phyloP scores from a whole-genome alignment of 2,797 vertebrate species.

The Esox lucius region DNA sequence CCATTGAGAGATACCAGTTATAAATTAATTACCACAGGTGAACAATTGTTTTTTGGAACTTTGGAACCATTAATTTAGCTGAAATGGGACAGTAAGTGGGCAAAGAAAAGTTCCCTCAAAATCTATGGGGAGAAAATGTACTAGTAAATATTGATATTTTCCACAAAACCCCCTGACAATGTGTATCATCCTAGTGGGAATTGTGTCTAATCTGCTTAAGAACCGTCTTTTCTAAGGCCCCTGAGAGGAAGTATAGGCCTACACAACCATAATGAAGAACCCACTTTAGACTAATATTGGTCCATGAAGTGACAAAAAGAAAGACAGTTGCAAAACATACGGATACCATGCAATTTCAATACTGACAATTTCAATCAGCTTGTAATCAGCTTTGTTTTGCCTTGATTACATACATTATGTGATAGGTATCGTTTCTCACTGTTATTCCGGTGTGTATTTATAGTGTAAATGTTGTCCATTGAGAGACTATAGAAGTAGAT shows the following conservation, averaged over 20 bases:
- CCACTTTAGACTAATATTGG: neutral
- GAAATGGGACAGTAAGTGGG: conserved; percentile 46
- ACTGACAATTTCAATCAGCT: neutral
- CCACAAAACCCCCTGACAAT: conserved; percentile 18
- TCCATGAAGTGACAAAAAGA: neutral
- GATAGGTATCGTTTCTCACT: no score
- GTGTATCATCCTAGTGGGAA: conserved; percentile 3
- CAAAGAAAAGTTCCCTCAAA: conserved; percentile 30
- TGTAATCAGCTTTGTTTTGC: no score
- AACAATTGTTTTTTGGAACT: conserved; percentile 48
- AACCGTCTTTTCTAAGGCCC: conserved; percentile 2
- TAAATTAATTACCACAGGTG: conserved; percentile 39
- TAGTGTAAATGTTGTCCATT: neutral
- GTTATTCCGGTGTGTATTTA: no score
- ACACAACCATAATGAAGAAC: conserved; percentile 5
- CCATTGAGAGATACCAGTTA: conserved; percentile 47
- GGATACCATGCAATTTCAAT: neutral
- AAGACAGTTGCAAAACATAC: neutral
- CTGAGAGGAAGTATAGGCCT: neutral
- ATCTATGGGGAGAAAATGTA: conserved; percentile 37
- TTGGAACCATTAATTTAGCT: conserved; percentile 48
- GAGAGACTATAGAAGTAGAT: neutral
- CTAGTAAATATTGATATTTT: conserved; percentile 33
- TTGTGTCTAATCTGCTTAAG: conserved; percentile 12
- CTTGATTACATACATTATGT: no score